phyloP scores from a whole-genome alignment of 2,888 invertebrate genomes.

The Hyles lineata region DNA sequence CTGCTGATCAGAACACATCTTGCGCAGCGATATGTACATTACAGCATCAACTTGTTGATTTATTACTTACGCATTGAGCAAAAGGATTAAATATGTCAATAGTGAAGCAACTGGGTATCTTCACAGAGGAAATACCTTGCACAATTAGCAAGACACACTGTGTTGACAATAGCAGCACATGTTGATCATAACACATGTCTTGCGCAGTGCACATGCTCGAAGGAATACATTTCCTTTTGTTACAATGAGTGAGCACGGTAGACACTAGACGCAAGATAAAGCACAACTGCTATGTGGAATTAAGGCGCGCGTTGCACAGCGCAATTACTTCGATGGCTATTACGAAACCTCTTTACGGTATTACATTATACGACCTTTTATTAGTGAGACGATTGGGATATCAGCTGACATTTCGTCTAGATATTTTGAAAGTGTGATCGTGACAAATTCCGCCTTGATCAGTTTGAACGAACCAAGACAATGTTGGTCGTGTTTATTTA shows the following conservation, averaged over 20 bases:
- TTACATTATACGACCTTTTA: constrained; percentile 46
- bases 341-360: constrained; percentile 48
- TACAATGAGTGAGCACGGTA: constrained; percentile 12
- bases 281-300: constrained; percentile 15
- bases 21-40: background rate
- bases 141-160: background rate
- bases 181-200: background rate
- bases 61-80: background rate
- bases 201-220: constrained; percentile 5
- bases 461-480: constrained; percentile 14
- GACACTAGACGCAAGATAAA: constrained; percentile 12
- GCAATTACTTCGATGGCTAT: constrained; percentile 49
- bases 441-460: constrained; percentile 44
- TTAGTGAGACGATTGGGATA: constrained; percentile 33
- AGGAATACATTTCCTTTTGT: constrained; percentile 10
- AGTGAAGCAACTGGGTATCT: background rate
- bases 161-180: background rate
- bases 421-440: constrained; percentile 52
- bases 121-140: background rate
- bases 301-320: constrained; percentile 32
- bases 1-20: constrained; percentile 13
- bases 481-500: constrained; percentile 18
- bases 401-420: constrained; percentile 56
- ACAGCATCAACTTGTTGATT: background rate
- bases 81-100: background rate